Percentiles rank a stretch among this genome's conserved stretches.
Conservation (phyloP, 1,140 invertebrate genomes). For the Myzus persicae region DNA sequence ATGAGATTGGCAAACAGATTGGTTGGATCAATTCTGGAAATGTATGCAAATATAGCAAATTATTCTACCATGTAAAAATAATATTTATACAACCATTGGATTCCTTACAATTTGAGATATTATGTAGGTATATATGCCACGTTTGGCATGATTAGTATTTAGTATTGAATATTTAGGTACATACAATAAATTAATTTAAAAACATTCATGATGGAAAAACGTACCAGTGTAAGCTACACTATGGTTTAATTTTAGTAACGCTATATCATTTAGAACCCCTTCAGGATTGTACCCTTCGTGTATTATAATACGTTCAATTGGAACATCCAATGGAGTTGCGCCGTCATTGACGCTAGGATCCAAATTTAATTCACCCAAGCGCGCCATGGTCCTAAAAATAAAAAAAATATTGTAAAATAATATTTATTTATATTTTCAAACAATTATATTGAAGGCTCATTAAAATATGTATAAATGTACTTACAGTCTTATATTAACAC, state of each 20-base stretch:
- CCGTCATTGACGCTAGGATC: constrained; percentile 62
- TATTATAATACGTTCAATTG: constrained; percentile 62
- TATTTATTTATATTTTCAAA: background rate
- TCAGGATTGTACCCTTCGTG: constrained; percentile 65
- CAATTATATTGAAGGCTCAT: background rate
- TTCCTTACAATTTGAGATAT: too few relatives aligned
- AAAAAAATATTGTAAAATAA: background rate
- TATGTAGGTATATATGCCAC: too few relatives aligned
- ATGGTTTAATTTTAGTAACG: constrained; percentile 65
- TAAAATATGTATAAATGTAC: background rate
- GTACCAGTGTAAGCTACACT: constrained; percentile 65
- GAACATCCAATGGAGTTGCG: constrained; percentile 63
- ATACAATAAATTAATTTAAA: too few relatives aligned
- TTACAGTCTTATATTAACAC: background rate
- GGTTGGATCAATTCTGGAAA: constrained; percentile 72
- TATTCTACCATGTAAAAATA: background rate
- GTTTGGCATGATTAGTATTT: too few relatives aligned
- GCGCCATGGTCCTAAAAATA: constrained; percentile 61
- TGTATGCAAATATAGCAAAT: background rate
- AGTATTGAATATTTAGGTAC: too few relatives aligned
- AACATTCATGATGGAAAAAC: background rate
- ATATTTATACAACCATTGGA: background rate
- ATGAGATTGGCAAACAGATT: constrained; percentile 76
- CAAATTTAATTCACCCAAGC: constrained; percentile 66
- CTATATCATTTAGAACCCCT: constrained; percentile 67